A percentile compares a stretch with the other conserved stretches of the same genome.
Conservation (phyloP, 1,140 invertebrate genomes). For the Eurosta solidaginis region DNA sequence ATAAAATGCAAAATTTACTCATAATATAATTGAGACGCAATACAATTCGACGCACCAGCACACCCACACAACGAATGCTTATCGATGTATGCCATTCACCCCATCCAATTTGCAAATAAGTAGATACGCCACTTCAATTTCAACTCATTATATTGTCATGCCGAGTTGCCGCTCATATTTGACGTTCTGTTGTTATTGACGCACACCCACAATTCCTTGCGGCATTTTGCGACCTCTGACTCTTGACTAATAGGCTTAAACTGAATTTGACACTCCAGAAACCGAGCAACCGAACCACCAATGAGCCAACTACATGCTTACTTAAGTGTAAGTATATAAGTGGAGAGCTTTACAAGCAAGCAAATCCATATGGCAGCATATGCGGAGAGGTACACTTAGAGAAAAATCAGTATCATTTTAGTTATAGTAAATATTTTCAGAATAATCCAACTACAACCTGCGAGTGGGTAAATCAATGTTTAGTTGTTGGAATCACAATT, state of each 20-base stretch:
- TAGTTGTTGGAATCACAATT: too few relatives aligned
- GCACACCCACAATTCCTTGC: constrained; percentile 27
- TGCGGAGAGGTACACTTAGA: background rate
- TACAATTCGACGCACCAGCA: background rate
- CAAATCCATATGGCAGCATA: constrained; percentile 5
- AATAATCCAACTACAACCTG: background rate
- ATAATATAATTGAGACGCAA: background rate
- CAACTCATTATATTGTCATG: background rate
- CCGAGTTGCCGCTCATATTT: background rate
- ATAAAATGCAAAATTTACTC: background rate
- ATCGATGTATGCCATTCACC: background rate
- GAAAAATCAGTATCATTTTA: background rate
- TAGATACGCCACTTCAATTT: background rate
- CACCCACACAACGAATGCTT: background rate
- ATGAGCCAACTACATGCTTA: constrained; percentile 1
- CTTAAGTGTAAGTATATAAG: background rate
- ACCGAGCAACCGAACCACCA: constrained; percentile 11
- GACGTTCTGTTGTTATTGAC: background rate
- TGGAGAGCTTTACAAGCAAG: background rate
- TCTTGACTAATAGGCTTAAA: constrained; percentile 29
- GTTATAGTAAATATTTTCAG: background rate
- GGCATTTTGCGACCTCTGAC: constrained; percentile 26
- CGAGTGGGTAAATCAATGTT: too few relatives aligned
- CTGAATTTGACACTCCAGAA: constrained; percentile 26
- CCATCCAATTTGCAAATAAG: background rate